A percentile compares a stretch with the other conserved stretches of the same genome.
Evolutionary conservation across 2,113 vertebrate species (phyloP).

Genomic region (Pica pica): DNA sequence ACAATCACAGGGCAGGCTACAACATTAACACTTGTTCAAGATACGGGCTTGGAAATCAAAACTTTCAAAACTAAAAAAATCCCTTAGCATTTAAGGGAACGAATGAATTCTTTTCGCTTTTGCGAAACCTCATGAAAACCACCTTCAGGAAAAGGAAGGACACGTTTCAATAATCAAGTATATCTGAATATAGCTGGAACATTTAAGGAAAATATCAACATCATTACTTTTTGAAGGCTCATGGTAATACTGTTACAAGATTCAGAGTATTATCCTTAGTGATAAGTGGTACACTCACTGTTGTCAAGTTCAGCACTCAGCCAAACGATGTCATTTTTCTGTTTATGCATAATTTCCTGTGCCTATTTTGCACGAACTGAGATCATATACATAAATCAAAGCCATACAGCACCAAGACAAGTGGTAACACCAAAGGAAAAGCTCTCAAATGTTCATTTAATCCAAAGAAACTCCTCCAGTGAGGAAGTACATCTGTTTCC

Average conservation of each 20-base stretch:
- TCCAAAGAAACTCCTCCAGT: not conserved
- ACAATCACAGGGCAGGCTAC: not conserved
- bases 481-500: not conserved
- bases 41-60: not conserved
- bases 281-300: not conserved
- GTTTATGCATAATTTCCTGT: not conserved
- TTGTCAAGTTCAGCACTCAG: not conserved
- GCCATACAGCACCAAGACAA: not conserved
- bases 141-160: not conserved
- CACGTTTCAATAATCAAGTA: not conserved
- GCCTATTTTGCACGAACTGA: not conserved
- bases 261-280: not conserved
- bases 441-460: not conserved
- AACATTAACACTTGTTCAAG: not conserved
- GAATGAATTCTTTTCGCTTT: not conserved
- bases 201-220: not conserved
- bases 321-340: not conserved
- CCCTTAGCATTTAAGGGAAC: not conserved
- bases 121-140: not conserved
- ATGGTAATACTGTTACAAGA: not conserved
- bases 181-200: not conserved
- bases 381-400: not conserved
- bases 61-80: not conserved
- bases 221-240: not conserved
- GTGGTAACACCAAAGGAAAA: not conserved